These are phyloP conservation scores for Diarsia brunnea DNA, from an alignment of 2,888 invertebrate genomes.

Conservation along the genomic window DNA sequence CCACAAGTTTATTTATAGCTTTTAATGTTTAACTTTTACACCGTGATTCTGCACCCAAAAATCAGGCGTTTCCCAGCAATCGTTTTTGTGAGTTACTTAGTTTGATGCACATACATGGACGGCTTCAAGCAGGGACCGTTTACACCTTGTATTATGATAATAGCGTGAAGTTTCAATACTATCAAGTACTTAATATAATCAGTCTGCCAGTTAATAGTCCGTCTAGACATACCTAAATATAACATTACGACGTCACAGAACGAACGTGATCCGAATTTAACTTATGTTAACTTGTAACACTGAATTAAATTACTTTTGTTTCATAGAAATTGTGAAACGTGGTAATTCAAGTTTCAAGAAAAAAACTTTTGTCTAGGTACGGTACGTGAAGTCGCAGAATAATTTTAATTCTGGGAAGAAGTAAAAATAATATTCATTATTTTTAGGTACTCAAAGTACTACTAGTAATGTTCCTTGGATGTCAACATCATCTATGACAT, in stretches of 20 bases:
- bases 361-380: not conserved
- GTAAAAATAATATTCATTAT: not conserved
- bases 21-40: too few species aligned
- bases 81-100: not conserved
- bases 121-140: not conserved
- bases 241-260: conserved; percentile 20
- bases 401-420: not conserved
- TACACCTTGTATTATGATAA: not conserved
- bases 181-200: conserved; percentile 17
- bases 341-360: conserved; percentile 2
- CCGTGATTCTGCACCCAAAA: too few species aligned
- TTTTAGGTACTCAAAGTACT: not conserved
- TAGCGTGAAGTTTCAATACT: conserved; percentile 11
- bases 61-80: not conserved
- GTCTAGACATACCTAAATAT: conserved; percentile 31
- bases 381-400: not conserved
- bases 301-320: conserved; percentile 32
- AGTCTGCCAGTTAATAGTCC: conserved; percentile 5
- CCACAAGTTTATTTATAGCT: too few species aligned
- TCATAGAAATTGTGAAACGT: conserved; percentile 13
- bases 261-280: conserved; percentile 50
- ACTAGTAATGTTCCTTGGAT: not conserved
- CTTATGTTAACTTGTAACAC: not conserved
- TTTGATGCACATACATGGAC: not conserved
- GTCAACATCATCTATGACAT: too few species aligned